Base-by-base conservation (phyloP, 92 coral and sea anemone species). In the Palythoa grandis region DNA sequence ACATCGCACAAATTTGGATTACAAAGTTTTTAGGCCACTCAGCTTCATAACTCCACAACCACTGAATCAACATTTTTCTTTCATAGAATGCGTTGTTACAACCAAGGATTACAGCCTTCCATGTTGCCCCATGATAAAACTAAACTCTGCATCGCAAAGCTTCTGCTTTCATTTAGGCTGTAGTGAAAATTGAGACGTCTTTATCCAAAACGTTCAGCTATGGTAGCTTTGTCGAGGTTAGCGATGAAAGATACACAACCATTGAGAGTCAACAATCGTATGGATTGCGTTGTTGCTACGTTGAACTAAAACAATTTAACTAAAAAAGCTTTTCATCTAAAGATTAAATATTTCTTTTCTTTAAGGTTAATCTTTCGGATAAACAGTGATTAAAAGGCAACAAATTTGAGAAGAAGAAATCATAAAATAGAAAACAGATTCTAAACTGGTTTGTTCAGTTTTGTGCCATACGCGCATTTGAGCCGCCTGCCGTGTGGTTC, bases 211-310 rank as follows among this genome's bases (percentile, higher is more conserved):
- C 25, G 43, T 50, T 39, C 22, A 65, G 22, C 54, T 19, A 39
- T 20, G 38, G 8, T 66, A 39, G 37, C 16, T 13, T 63, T 39
- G 56, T 40, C 19, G 17, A 19, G 38, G 54, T 38, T 16, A 69
- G 16, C 20, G 14, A 22, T 40, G 12, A 5, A 80, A 43, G 75
- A 48, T 79, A 39, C 39, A 79, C 37, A 79, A n/a, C 60, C 60
- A 14, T 43, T 74, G 22, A 66, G 85, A 48, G 50, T 48, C 24
- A 80, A 43, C 13, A 80, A 60, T 66, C 38, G 85, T 39, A 80
- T 66, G 73, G 65, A 80, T 80, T 80, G 56, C 85, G 24, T 68
- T 66, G 85, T 80, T 80, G 85, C 74, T 66, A 80, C 12, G 85
- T 80, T 80, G 72, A 80, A 47, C 56, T 19, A 80, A 48, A 63